Conservation (phyloP, 2,888 invertebrate species). For the Cheiracanthium punctorium region DNA sequence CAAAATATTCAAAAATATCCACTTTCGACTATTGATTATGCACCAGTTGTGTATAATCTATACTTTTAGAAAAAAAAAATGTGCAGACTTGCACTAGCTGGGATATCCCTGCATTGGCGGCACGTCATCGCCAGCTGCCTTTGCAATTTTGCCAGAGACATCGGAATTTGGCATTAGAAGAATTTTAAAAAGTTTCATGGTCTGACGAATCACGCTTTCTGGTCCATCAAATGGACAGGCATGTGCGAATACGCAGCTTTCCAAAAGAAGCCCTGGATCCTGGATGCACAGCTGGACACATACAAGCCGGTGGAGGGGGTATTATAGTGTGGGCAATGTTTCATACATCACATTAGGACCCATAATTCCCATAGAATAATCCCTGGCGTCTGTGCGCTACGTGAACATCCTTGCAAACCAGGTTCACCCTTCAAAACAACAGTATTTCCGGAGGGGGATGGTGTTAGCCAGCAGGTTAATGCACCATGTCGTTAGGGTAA, state of each 20-base stretch:
- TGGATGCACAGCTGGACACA: constrained; percentile 1
- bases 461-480: not conserved
- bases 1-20: no score
- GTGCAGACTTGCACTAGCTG: no score
- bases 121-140: not conserved
- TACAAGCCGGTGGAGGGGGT: not conserved
- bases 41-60: no score
- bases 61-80: no score
- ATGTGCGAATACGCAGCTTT: not conserved
- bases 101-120: not conserved
- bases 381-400: not conserved
- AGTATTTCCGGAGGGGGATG: not conserved
- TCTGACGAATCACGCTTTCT: constrained; percentile 20
- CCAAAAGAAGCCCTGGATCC: not conserved
- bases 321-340: constrained; percentile 24
- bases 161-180: not conserved
- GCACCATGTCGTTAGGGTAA: not conserved
- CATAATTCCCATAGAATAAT: constrained; percentile 11
- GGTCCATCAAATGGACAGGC: constrained; percentile 10
- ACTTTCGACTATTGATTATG: no score
- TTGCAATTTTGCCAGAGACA: not conserved
- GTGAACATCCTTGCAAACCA: not conserved
- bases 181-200: not conserved
- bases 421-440: not conserved
- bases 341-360: constrained; percentile 11